Conservation (phyloP, 2,888 invertebrate genomes). For the Lysandra coridon region DNA sequence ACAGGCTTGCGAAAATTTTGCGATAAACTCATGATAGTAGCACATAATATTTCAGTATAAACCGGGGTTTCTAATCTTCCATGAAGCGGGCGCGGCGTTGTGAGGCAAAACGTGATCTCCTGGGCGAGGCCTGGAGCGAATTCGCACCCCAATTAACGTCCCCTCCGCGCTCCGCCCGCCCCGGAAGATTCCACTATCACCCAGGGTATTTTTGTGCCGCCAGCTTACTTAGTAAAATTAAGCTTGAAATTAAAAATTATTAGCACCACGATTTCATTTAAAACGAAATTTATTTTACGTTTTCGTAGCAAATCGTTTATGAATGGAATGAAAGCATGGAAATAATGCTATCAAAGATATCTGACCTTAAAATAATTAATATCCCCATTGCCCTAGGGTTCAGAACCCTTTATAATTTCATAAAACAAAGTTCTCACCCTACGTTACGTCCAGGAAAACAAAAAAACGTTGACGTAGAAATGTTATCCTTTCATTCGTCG, state of each 20-base stretch:
- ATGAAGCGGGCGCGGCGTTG: conserved; percentile 28
- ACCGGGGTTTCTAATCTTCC: conserved; percentile 27
- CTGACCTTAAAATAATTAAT: not conserved
- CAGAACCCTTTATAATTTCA: not conserved
- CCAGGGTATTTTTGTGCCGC: conserved; percentile 26
- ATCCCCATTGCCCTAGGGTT: not conserved
- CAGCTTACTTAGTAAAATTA: conserved; percentile 15
- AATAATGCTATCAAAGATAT: not conserved
- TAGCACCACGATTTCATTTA: not conserved
- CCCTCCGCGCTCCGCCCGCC: conserved; percentile 35
- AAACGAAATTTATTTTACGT: not conserved
- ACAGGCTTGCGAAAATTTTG: not conserved
- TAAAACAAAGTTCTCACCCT: conserved; percentile 35
- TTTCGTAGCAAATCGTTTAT: not conserved
- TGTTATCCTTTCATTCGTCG: conserved; percentile 61
- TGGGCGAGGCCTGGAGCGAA: conserved; percentile 44
- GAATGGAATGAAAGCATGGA: not conserved
- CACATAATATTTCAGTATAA: conserved; percentile 22
- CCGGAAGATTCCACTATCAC: conserved; percentile 23
- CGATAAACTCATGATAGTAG: not conserved
- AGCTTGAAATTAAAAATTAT: conserved; percentile 17
- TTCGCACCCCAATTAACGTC: conserved; percentile 60
- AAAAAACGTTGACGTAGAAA: conserved; percentile 40
- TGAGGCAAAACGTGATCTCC: conserved; percentile 33
- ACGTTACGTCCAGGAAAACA: conserved; percentile 37